Conservation (phyloP, 2,888 invertebrate species). For the Liopterus haemorrhoidalis region DNA sequence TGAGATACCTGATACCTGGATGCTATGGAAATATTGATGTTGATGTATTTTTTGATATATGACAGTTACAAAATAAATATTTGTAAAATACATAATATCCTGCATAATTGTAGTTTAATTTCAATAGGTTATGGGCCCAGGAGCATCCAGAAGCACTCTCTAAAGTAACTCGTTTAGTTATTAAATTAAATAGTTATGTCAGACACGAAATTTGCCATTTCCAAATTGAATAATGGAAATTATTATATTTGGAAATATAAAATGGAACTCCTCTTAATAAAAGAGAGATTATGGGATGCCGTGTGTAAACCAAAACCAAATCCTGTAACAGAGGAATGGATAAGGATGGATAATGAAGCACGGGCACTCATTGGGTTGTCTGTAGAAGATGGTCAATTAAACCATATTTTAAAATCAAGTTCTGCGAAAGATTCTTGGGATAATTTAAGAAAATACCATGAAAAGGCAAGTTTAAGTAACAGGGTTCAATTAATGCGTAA, state of each 20-base stretch:
- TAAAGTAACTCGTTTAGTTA: too few relatives aligned
- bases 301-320: slow-evolving; percentile 14
- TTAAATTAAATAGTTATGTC: too few relatives aligned
- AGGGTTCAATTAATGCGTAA: slow-evolving; percentile 19
- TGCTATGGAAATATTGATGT: too few relatives aligned
- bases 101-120: too few relatives aligned
- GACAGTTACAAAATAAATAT: too few relatives aligned
- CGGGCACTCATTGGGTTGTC: slow-evolving; percentile 17
- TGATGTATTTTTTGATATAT: too few relatives aligned
- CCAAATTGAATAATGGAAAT: slow-evolving; percentile 27
- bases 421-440: slow-evolving; percentile 19
- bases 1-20: too few relatives aligned
- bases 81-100: too few relatives aligned
- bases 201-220: too few relatives aligned
- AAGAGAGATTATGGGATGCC: slow-evolving; percentile 27
- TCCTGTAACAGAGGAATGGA: slow-evolving; percentile 15
- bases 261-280: slow-evolving; percentile 24
- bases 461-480: slow-evolving; percentile 19
- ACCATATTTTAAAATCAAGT: slow-evolving; percentile 5
- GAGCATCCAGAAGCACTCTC: too few relatives aligned
- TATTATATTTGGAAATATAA: slow-evolving; percentile 28
- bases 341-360: slow-evolving; percentile 24
- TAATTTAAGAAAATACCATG: slow-evolving; percentile 17
- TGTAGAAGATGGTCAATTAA: slow-evolving; percentile 18
- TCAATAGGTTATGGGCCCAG: too few relatives aligned